Base-by-base conservation (phyloP, 2,888 invertebrate species). In the Lepidochrysops patricia region DNA sequence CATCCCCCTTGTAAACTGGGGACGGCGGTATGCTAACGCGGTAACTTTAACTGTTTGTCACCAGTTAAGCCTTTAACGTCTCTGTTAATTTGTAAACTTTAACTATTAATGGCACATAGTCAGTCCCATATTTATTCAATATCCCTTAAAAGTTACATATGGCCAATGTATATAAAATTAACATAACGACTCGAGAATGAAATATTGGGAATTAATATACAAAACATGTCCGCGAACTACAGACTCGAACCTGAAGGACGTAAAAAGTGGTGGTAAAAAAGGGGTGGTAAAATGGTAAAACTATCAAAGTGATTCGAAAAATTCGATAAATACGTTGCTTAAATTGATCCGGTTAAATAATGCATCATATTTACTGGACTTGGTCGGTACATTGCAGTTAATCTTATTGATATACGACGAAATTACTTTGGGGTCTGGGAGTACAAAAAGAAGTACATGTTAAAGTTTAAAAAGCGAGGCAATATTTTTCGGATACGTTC, bases 401-500 rank as follows among this genome's bases (percentile, higher is more conserved):
- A 29, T 54, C 54, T 54, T 54, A 54, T 54, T 54, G n/a, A n/a
- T n/a, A n/a, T 54, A 54, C 29, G 54, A 29, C 54, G 23, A 54
- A 54, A 32, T 54, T 54, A 19, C 43, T 43, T 43, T 19, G 29
- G 54, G 54, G 19, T 13, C 12, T 15, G 54, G 12, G 12, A 2
- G 15, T 13, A 52, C 29, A 61, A 60, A 60, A 48, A 34, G 32
- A 19, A 52, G 60, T 43, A 43, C 35, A 35, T 50, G 49, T 57
- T 34, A 57, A 59, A 7, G n/a, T 43, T 27, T 37, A 25, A 25
- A 56, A 57, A 56, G 57, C 50, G 56, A 62, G 61, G 63, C 70
- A 65, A 72, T 72, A 73, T 73, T 74, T 73, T 72, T 69, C 69
- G 66, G 67, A 67, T 67, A 66, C 66, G 63, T 64, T 63, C 62